Percentiles rank a stretch among this genome's conserved stretches.
These are phyloP conservation scores for Callimico goeldii DNA, from an alignment of 2,797 vertebrate genomes.

Conservation along the genomic window DNA sequence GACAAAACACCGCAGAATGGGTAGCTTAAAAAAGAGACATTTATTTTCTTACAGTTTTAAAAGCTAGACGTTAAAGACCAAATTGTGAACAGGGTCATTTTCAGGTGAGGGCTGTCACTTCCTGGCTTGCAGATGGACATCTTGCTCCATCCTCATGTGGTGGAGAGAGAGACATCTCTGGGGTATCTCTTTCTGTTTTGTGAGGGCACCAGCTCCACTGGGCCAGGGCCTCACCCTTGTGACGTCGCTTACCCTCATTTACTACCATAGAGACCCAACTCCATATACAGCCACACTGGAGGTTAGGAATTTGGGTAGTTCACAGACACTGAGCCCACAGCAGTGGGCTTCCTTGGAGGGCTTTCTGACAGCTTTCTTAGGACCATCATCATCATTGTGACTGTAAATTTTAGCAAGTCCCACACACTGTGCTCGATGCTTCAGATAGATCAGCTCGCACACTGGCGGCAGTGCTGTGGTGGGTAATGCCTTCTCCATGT, in stretches of 20 bases:
- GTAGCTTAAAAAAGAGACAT: rapidly evolving
- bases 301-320: neutral
- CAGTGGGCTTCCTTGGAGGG: neutral
- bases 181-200: neutral
- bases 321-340: rapidly evolving
- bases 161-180: neutral
- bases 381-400: rapidly evolving
- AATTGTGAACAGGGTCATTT: rapidly evolving
- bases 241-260: neutral
- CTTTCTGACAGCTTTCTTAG: neutral
- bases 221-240: neutral
- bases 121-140: rapidly evolving
- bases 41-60: neutral
- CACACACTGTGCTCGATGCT: rapidly evolving
- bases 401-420: neutral
- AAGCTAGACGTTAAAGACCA: neutral
- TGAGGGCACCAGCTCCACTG: too few species aligned
- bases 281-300: too few species aligned
- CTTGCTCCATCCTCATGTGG: neutral
- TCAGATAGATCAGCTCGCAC: rapidly evolving
- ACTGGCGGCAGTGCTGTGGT: rapidly evolving
- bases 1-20: neutral
- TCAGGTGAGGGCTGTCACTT: neutral
- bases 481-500: rapidly evolving
- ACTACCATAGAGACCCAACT: neutral